A percentile compares a stretch with the other conserved stretches of the same genome.
These are phyloP conservation scores for Uria lomvia DNA, from an alignment of 2,113 vertebrate species.

Conservation along the genomic window DNA sequence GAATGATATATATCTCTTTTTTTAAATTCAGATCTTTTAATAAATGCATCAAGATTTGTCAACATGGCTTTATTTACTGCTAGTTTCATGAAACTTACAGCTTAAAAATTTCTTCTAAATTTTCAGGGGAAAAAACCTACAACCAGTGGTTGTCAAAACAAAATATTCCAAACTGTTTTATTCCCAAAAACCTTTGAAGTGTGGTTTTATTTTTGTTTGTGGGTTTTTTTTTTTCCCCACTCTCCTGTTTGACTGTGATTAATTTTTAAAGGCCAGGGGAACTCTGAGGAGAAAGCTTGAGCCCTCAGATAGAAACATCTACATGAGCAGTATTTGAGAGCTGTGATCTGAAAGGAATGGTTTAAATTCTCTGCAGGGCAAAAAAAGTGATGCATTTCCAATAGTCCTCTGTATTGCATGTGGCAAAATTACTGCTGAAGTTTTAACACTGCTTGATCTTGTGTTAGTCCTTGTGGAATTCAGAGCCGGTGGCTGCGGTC, in stretches of 20 bases:
- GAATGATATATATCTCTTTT: not conserved
- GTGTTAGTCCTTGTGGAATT: not conserved
- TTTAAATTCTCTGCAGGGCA: not conserved
- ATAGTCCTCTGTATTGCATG: not conserved
- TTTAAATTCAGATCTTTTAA: not conserved
- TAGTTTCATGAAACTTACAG: not conserved
- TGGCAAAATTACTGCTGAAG: not conserved
- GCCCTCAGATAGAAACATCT: not conserved
- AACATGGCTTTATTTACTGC: not conserved
- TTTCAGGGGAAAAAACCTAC: not conserved
- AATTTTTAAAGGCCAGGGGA: slow-evolving; percentile 14
- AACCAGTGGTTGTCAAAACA: not conserved
- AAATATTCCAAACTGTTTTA: not conserved
- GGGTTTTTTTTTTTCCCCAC: fast-evolving
- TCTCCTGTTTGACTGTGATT: not conserved
- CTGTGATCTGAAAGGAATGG: not conserved
- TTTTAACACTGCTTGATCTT: not conserved
- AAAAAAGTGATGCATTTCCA: not conserved
- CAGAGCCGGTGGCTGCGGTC: not conserved
- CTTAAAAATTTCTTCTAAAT: not conserved
- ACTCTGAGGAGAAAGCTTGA: not conserved
- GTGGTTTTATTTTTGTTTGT: no score
- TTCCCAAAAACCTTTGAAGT: not conserved
- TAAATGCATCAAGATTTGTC: not conserved
- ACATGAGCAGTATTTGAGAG: not conserved